Evolutionary conservation across 2,113 vertebrate genomes (phyloP), one percentile per base, ranked within the genome.

Genomic region (Sinocyclocheilus anshuiensis): DNA sequence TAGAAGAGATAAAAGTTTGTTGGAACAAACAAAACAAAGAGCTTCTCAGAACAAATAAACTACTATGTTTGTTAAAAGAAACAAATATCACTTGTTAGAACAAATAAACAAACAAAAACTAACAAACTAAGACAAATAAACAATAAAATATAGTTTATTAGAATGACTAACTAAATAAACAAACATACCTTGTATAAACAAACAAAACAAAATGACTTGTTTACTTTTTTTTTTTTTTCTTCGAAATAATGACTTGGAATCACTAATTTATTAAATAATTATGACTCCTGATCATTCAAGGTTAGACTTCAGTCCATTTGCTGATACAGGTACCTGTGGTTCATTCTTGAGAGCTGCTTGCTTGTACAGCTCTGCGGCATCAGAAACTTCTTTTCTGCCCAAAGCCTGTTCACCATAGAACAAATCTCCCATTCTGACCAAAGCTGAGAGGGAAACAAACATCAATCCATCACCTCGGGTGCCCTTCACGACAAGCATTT

Each of bases 391-490:
- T 88, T 90, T 93, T 59, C 80, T 89, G 33, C 87, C 59, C 7
- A 53, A 77, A n/a, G 29, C 77, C 3, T 75, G 88, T 0, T 91
- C 90, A 6, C 90, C 87, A 45, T 93, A 95, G 57, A 94, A 72
- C 81, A 96, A 78, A 91, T 96, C 95, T 33, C 96, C 96, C 92
- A 96, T 93, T 85, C 85, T 93, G 50, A 95, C 91, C 77, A 95
- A 89, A 18, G 96, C 96, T 96, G 92, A 22, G 87, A 22, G 65
- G 1, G 26, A 5, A 63, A 55, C 1, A 65, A 78, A 84, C 29
- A 81, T 42, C 57, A 4, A 72, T 63, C 4, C 29, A 33, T 33
- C 29, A 65, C 59, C 78, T 48, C 78, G 65, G 36, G 36, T 26
- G 61, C 10, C 78, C 59, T 63, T 80, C 77, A 22, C 12, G 20